Evolutionary conservation across 2,888 invertebrate species (phyloP), one percentile per base, ranked within the genome.

Genomic region (Allacma fusca): DNA sequence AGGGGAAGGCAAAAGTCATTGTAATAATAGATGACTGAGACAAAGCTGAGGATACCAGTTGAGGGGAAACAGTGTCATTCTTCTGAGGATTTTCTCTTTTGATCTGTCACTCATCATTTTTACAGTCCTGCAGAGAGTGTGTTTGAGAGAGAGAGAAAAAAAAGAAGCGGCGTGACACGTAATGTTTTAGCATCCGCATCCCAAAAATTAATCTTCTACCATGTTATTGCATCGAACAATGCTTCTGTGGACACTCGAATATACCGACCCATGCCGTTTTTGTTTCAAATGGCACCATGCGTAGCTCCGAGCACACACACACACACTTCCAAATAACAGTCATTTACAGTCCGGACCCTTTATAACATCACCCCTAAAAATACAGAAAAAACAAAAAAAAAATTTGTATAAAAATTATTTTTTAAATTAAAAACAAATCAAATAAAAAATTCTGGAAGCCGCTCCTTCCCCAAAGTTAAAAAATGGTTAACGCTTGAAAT

Each of bases 81-180:
- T 68, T 64, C 64, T 40, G 75, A 74, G 23, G 69, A 75, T 78
- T 69, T 70, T 76, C 29, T 74, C 81, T 80, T 82, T 83, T 83
- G 82, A 82, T 79, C 82, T 83, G 83, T 83, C 83, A 83, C 78
- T 83, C 83, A 82, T 78, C 57, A 76, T 69, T 75, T 75, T 76
- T 76, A 69, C 59, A 76, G 76, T 76, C 73, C 59, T 65, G 28
- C 59, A 59, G 5, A 7, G 59, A 7, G 23, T n/a, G 23, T n/a
- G n/a, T n/a, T n/a, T n/a, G n/a, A n/a, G n/a, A n/a, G n/a, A n/a
- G n/a, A n/a, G n/a, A n/a, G n/a, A n/a, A n/a, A n/a, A n/a, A n/a
- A n/a, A n/a, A 19, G 23, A 19, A 13, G 23, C 59, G 19, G 2
- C n/a, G 40, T 69, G 28, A 40, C 34, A 23, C 34, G 40, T 21